Base-by-base conservation (phyloP, 2,888 invertebrate species). In the Actias luna region DNA sequence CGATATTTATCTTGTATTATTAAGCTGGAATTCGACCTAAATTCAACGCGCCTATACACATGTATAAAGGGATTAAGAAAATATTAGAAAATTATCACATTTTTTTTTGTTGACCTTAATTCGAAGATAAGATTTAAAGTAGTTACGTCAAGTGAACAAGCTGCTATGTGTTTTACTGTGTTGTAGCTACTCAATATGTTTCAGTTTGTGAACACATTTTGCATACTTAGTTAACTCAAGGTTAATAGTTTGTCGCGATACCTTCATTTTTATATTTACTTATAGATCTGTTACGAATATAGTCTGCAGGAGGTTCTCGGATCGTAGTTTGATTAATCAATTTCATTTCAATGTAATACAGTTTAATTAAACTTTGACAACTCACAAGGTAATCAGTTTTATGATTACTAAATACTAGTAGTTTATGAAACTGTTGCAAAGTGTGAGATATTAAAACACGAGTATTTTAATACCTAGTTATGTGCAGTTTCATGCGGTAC, bases 171-270 rank as follows among this genome's bases (percentile, higher is more conserved):
- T 29, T n/a, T 55, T 29, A 2, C 25, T 25, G 16, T 16, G n/a
- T 55, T 29, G 29, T 27, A 22, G 8, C 12, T 8, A 29, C n/a
- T 29, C 29, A 55, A 55, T 42, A 42, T 55, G 55, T 55, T 55
- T 55, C 29, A n/a, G 8, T 55, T 55, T 55, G 29, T 55, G 55
- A 1, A 16, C 55, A 29, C 29, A 55, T 55, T 55, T 55, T 55
- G n/a, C 27, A 27, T 29, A 55, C 27, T 55, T 55, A 55, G 55
- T 55, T 29, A 55, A 55, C 55, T 29, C 55, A 55, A 55, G 29
- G 55, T 12, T 25, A 50, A 22, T 29, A 55, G 55, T 55, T 29
- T 55, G 25, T 55, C 10, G 55, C 16, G 29, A 29, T 55, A 55
- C 55, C 55, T 55, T 29, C 55, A 29, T n/a, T 55, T 55, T 29